Percentiles rank a stretch among this genome's conserved stretches.
Conservation (phyloP, 1,140 invertebrate genomes). For the Glossosoma conforme region DNA sequence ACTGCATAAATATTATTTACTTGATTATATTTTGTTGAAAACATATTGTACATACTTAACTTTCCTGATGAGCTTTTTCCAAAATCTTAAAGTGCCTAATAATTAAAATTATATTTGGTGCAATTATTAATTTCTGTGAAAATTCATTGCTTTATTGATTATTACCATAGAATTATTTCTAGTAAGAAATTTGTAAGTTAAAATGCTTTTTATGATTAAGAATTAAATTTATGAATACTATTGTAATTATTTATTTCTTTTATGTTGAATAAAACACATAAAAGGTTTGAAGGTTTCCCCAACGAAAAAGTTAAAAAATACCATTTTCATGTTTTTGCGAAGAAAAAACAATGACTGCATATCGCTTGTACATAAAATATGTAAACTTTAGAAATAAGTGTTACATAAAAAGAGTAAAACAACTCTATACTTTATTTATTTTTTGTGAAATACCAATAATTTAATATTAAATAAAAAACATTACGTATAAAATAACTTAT, state of each 20-base stretch:
- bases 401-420: too few relatives aligned
- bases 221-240: too few relatives aligned
- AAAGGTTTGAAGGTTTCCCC: conserved; percentile 30
- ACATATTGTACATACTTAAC: too few relatives aligned
- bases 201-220: too few relatives aligned
- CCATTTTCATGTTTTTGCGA: neutral
- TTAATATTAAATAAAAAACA: neutral
- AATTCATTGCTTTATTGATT: neutral
- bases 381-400: too few relatives aligned
- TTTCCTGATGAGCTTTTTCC: too few relatives aligned
- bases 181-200: too few relatives aligned
- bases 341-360: conserved; percentile 6
- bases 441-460: neutral
- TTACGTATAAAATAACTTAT: neutral
- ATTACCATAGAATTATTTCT: neutral
- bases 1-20: too few relatives aligned
- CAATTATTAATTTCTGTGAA: neutral
- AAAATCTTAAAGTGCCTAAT: neutral
- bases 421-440: neutral
- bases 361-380: conserved; percentile 12
- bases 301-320: conserved; percentile 20
- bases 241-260: too few relatives aligned
- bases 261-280: too few relatives aligned
- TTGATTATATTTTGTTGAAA: too few relatives aligned
- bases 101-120: too few relatives aligned